Conservation (phyloP, 2,888 invertebrate genomes). For the Taphrorychus bicolor region DNA sequence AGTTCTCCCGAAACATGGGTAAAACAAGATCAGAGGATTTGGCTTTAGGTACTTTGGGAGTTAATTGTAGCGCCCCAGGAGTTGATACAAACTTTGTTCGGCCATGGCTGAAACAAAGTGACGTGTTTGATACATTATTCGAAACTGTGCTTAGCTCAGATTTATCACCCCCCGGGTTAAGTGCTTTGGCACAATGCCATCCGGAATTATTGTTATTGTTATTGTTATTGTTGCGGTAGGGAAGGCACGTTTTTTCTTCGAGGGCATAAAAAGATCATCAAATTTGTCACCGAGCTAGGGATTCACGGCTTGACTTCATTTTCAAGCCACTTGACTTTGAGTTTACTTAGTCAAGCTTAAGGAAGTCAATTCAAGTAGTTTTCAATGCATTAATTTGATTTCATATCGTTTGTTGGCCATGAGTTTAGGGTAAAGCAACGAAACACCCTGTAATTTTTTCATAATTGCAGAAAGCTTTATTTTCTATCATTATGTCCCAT, state of each 20-base stretch:
- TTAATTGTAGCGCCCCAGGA: constrained; percentile 37
- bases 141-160: constrained; percentile 29
- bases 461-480: too few relatives aligned
- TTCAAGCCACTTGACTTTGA: too few relatives aligned
- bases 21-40: constrained; percentile 33
- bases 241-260: neutral
- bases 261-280: too few relatives aligned
- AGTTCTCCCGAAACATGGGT: constrained; percentile 17
- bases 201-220: constrained; percentile 17
- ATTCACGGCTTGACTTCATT: too few relatives aligned
- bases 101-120: constrained; percentile 30
- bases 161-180: constrained; percentile 13
- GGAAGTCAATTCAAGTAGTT: too few relatives aligned
- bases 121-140: constrained; percentile 33
- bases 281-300: too few relatives aligned
- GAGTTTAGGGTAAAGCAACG: too few relatives aligned
- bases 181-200: neutral
- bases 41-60: constrained; percentile 37
- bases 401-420: too few relatives aligned
- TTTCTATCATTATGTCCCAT: too few relatives aligned
- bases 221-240: neutral
- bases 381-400: too few relatives aligned
- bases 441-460: too few relatives aligned
- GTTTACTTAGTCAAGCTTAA: too few relatives aligned
- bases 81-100: constrained; percentile 34